phyloP scores from a whole-genome alignment of 2,888 invertebrate species.

The Tetheella fluctuosa region DNA sequence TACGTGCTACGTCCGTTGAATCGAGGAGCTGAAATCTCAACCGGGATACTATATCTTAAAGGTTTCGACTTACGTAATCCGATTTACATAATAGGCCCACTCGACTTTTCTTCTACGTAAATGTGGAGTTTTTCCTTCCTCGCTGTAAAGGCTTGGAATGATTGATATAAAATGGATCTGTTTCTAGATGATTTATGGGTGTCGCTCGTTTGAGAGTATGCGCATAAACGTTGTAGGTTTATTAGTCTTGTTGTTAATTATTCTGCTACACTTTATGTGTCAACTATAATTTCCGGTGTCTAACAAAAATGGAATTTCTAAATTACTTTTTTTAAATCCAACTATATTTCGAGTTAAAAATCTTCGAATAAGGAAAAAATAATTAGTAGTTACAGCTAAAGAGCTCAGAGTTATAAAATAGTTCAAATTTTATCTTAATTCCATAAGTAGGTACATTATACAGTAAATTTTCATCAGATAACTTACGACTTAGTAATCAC shows the following conservation, averaged over 20 bases:
- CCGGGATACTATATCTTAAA: conserved; percentile 63
- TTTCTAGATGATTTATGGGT: conserved; percentile 65
- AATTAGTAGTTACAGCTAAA: too few species aligned
- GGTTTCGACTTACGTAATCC: conserved; percentile 68
- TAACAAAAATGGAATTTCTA: too few species aligned
- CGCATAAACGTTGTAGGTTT: not conserved
- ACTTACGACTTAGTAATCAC: too few species aligned
- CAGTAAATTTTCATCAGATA: too few species aligned
- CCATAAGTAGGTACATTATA: too few species aligned
- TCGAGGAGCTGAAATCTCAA: conserved; percentile 68
- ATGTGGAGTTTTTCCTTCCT: conserved; percentile 56
- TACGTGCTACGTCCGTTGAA: conserved; percentile 57
- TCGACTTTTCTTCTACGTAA: conserved; percentile 58
- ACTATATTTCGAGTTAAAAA: too few species aligned
- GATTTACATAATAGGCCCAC: conserved; percentile 70
- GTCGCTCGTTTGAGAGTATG: conserved; percentile 14
- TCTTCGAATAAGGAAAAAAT: too few species aligned
- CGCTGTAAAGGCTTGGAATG: conserved; percentile 62
- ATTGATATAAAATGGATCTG: conserved; percentile 68
- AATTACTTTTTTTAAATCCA: too few species aligned
- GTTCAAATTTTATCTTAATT: too few species aligned
- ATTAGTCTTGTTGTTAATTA: not conserved
- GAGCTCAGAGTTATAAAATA: too few species aligned
- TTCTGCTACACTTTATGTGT: not conserved
- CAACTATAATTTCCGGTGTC: not conserved